Conservation (phyloP, 2,113 vertebrate species). For the Setophaga kirtlandii region DNA sequence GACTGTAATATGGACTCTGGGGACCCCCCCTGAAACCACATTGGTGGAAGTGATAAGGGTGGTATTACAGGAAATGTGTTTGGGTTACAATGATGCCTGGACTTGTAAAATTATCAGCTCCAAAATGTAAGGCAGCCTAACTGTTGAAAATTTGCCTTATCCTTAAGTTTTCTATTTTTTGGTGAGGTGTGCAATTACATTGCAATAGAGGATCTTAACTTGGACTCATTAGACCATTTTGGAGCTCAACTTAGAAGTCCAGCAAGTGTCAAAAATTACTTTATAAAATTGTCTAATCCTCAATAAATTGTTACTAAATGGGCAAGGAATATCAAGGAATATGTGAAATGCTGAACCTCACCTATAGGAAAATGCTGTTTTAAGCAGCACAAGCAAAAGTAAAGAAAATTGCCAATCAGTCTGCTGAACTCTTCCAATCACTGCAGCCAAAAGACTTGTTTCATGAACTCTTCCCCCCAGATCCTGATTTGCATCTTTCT, state of each 20-base stretch:
- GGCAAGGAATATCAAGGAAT: neutral
- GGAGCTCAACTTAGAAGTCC: neutral
- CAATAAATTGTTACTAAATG: neutral
- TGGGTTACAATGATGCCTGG: accelerated
- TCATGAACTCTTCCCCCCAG: neutral
- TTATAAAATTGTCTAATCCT: neutral
- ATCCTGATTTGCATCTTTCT: neutral
- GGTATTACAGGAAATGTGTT: neutral
- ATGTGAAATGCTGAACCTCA: neutral
- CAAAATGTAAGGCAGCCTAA: neutral
- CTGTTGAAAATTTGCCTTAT: neutral
- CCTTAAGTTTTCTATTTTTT: neutral
- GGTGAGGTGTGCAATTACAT: neutral
- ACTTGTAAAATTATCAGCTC: neutral
- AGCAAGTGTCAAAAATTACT: neutral
- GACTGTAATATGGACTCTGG: neutral
- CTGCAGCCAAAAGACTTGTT: neutral
- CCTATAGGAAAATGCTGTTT: neutral
- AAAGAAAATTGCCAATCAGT: neutral
- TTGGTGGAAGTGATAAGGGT: neutral
- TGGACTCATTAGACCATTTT: neutral
- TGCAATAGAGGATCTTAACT: neutral
- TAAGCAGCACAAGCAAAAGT: neutral
- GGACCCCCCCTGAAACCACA: neutral
- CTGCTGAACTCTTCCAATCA: neutral